Evolutionary conservation across 1,140 invertebrate species (phyloP), one percentile per base, ranked within the genome.

Genomic region (Tenebrio molitor): DNA sequence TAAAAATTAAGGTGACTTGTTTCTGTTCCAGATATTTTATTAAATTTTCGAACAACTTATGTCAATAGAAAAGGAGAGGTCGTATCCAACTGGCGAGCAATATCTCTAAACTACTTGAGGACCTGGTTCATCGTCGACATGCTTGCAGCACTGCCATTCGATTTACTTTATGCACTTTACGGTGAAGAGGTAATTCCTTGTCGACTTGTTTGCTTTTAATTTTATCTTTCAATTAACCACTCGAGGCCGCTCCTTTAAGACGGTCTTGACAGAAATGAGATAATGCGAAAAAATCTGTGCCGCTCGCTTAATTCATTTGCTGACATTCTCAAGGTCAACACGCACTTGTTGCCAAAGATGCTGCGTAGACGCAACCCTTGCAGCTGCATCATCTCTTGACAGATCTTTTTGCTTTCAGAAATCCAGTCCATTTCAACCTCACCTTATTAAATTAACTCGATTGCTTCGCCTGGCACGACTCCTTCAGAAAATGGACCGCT

Each of bases 41-140:
- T 99, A 72, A 99, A 99, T 87, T 99, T 99, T 85, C 91, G 97
- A 65, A 99, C 98, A 65, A 99, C 98, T 15, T 99, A 96, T 84
- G 97, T 99, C 46, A 99, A 96, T 84, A 93, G 94, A 80, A 99
- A 99, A 85, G 97, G 98, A 68, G 97, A 99, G 87, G 97, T 99
- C 5, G 97, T 99, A 25, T 97, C 95, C 39, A 93, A 97, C 82
- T 93, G 93, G 41, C 93, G 91, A 83, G 88, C 89, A 77, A 97
- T 97, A 81, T 93, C 94, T 16, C 85, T 94, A 74, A 94, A 95
- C 87, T 99, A 99, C 85, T 88, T 98, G 77, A 94, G 93, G 83
- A 93, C 94, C 68, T 98, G 97, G 96, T 99, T 99, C 84, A 86
- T 97, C 33, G 93, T 98, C 69, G 97, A 99, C 84, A 88, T 98